phyloP scores from a whole-genome alignment of 2,888 invertebrate genomes.

The Pilophorus perplexus region DNA sequence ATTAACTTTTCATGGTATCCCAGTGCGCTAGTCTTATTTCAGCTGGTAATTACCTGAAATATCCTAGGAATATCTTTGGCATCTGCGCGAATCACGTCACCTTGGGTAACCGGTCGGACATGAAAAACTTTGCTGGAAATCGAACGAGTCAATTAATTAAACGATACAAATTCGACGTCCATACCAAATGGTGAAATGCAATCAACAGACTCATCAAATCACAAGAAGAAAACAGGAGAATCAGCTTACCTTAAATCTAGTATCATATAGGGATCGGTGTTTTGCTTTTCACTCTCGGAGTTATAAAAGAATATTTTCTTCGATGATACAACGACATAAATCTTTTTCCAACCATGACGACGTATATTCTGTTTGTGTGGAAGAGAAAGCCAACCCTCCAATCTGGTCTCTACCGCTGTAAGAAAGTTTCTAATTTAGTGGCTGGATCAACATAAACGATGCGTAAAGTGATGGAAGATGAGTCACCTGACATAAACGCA shows the following conservation, averaged over 20 bases:
- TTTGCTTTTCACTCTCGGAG: conserved; percentile 88
- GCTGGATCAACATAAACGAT: background rate
- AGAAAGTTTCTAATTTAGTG: too few species aligned
- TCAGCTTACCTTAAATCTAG: conserved; percentile 83
- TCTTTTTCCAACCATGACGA: conserved; percentile 94
- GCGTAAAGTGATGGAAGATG: background rate
- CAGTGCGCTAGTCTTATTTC: too few species aligned
- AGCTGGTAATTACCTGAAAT: conserved; percentile 81
- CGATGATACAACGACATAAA: conserved; percentile 94
- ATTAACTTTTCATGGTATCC: too few species aligned
- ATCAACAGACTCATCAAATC: background rate
- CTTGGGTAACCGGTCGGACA: conserved; percentile 96
- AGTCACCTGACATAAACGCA: conserved; percentile 47
- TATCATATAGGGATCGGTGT: conserved; percentile 90
- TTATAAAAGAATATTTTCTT: conserved; percentile 97
- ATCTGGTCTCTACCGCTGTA: conserved; percentile 53
- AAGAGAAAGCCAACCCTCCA: conserved; percentile 95
- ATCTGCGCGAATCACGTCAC: conserved; percentile 98
- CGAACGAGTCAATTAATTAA: too few species aligned
- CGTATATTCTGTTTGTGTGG: conserved; percentile 94
- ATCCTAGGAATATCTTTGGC: conserved; percentile 99
- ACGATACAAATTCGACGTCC: background rate
- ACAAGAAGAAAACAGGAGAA: background rate
- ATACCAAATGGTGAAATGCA: too few species aligned
- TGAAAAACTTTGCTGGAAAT: conserved; percentile 91